Conservation (phyloP, 2,113 vertebrate genomes). For the Scatophagus argus region DNA sequence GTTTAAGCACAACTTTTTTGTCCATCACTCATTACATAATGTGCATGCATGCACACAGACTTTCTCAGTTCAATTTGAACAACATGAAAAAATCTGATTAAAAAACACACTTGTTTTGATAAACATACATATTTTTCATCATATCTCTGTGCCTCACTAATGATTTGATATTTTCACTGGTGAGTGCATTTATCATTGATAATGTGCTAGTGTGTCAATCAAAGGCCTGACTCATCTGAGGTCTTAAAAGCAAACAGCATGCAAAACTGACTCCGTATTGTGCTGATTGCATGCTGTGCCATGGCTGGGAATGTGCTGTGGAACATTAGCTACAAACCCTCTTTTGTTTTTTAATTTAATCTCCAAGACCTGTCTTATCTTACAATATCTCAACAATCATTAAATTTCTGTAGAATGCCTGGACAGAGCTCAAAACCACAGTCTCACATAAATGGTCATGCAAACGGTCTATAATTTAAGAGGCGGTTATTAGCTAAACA, state of each 20-base stretch:
- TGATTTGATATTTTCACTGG: background rate
- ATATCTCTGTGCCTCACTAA: constrained; percentile 5
- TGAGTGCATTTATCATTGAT: background rate
- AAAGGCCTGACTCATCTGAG: background rate
- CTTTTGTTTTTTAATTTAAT: too few species aligned
- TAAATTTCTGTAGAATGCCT: background rate
- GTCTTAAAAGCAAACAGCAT: background rate
- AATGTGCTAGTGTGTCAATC: background rate
- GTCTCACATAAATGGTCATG: background rate
- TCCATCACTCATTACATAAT: too few species aligned
- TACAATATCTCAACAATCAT: background rate
- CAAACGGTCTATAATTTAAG: background rate
- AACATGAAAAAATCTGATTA: too few species aligned
- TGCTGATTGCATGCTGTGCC: background rate
- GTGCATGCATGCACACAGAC: too few species aligned
- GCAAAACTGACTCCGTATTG: background rate
- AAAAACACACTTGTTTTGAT: background rate
- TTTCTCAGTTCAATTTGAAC: too few species aligned
- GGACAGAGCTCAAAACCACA: background rate
- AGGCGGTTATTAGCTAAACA: background rate
- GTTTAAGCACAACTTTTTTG: background rate
- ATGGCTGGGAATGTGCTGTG: background rate
- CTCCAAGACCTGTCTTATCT: too few species aligned
- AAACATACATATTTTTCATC: background rate
- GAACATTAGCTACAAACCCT: too few species aligned